These are phyloP conservation scores for Furcifer pardalis DNA, from an alignment of 2,797 vertebrate species.

Conservation along the genomic window DNA sequence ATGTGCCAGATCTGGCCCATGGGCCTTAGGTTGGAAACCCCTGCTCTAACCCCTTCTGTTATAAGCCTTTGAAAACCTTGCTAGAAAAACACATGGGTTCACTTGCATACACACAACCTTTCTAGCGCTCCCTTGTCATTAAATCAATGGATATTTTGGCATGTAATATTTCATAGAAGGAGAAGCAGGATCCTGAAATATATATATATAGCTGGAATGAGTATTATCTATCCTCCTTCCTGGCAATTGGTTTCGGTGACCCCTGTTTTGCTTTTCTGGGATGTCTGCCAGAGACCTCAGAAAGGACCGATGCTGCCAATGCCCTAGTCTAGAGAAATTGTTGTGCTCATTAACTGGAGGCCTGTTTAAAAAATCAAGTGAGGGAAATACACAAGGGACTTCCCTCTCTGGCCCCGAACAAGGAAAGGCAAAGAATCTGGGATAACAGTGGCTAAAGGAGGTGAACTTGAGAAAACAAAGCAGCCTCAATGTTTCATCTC, in stretches of 20 bases:
- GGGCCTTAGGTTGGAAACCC: too few relatives aligned
- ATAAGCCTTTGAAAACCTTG: slow-evolving; percentile 29
- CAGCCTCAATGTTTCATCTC: not conserved
- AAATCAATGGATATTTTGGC: slow-evolving; percentile 57
- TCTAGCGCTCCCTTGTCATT: slow-evolving; percentile 67
- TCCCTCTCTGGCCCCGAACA: slow-evolving; percentile 33
- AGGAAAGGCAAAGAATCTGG: not conserved
- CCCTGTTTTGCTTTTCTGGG: slow-evolving; percentile 74
- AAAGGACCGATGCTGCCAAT: slow-evolving; percentile 62
- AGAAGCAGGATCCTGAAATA: slow-evolving; percentile 71
- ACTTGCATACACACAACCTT: not conserved
- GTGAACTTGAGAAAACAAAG: not conserved
- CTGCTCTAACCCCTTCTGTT: too few relatives aligned
- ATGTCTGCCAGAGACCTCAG: slow-evolving; percentile 72
- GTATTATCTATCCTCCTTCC: slow-evolving; percentile 73
- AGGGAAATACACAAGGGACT: slow-evolving; percentile 26
- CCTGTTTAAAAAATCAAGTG: slow-evolving; percentile 60
- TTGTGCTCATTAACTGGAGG: slow-evolving; percentile 44
- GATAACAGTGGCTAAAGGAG: not conserved
- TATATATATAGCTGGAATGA: slow-evolving; percentile 62
- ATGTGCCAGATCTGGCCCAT: too few relatives aligned
- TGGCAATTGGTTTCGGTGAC: slow-evolving; percentile 70
- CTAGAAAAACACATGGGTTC: slow-evolving; percentile 21
- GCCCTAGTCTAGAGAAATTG: slow-evolving; percentile 55
- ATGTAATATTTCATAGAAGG: slow-evolving; percentile 74